Conservation (phyloP, 1,140 invertebrate genomes). For the Procambarus clarkii region DNA sequence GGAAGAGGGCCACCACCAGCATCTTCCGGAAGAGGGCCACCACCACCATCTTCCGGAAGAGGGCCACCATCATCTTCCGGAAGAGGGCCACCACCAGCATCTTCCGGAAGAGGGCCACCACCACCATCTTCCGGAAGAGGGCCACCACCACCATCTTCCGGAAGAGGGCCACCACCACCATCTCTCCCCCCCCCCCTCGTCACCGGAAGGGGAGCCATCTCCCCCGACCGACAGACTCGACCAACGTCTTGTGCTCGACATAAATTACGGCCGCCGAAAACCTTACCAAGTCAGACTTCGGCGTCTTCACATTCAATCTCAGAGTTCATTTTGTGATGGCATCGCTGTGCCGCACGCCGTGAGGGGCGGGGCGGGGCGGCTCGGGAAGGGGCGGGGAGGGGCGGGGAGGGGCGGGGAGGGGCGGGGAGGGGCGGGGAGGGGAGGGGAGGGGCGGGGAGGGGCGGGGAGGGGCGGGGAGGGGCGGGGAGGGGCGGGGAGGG, state of each 20-base stretch:
- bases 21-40: no score
- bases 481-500: neutral
- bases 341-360: conserved; percentile 6
- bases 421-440: neutral
- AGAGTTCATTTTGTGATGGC: conserved; percentile 29
- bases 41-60: no score
- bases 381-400: neutral
- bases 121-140: no score
- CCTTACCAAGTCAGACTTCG: neutral
- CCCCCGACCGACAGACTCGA: neutral
- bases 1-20: no score
- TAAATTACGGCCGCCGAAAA: conserved; percentile 27
- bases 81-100: no score
- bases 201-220: conserved; percentile 20
- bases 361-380: neutral
- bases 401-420: neutral
- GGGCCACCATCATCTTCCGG: no score
- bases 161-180: no score
- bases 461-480: neutral
- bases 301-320: conserved; percentile 41
- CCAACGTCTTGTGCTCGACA: conserved; percentile 14
- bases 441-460: neutral
- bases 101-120: no score
- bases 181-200: neutral
- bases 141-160: no score